Percentiles rank a stretch among this genome's conserved stretches.
Evolutionary conservation across 2,888 invertebrate species (phyloP).

Genomic region (Chrysina gloriosa): DNA sequence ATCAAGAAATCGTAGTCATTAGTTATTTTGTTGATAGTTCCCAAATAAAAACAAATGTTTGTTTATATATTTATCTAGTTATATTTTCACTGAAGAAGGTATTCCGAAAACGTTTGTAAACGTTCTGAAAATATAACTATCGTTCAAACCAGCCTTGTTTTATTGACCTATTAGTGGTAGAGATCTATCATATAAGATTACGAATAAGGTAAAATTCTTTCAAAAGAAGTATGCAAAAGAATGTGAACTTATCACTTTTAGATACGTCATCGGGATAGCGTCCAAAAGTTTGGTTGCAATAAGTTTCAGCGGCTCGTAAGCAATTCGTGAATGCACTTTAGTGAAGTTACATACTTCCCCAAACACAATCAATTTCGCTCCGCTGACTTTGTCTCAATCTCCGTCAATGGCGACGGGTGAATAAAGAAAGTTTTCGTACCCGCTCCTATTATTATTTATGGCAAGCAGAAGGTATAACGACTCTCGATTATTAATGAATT

Average conservation of each 20-base stretch:
- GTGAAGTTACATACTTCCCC: conserved; percentile 33
- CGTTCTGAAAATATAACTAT: no score
- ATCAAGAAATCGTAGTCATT: no score
- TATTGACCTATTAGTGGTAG: no score
- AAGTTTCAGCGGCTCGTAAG: conserved; percentile 19
- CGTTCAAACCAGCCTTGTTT: no score
- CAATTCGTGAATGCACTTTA: conserved; percentile 36
- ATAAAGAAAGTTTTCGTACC: conserved; percentile 18
- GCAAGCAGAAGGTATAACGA: background rate
- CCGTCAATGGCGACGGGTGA: conserved; percentile 35
- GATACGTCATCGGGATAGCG: background rate
- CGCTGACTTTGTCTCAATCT: conserved; percentile 27
- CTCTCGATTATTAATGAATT: conserved; percentile 1
- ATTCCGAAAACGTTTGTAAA: no score
- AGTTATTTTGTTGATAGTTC: no score
- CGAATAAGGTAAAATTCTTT: no score
- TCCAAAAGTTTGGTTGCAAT: conserved; percentile 18
- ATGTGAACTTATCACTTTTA: background rate
- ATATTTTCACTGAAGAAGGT: no score
- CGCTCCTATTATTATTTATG: background rate
- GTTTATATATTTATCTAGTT: no score
- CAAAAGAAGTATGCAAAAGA: no score
- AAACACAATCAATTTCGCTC: conserved; percentile 41
- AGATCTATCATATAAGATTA: no score
- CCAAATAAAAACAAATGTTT: no score